Evolutionary conservation across 2,888 invertebrate species (phyloP).

Genomic region (Leptogaster cylindrica): DNA sequence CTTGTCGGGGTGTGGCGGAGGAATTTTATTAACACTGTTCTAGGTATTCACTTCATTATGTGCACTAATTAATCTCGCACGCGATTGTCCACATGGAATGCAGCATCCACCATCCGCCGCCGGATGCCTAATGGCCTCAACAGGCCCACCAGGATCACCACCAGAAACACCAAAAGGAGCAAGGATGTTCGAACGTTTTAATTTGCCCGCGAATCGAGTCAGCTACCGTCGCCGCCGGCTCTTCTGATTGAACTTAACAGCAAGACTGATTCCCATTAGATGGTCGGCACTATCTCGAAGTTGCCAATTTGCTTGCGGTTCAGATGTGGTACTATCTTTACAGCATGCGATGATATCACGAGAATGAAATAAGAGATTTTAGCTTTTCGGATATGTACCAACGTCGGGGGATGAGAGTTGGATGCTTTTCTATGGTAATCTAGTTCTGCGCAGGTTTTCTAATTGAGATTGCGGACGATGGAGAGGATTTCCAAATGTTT

Average conservation of each 20-base stretch:
- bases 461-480: no score
- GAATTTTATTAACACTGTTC: no score
- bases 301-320: conserved; percentile 34
- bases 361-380: conserved; percentile 24
- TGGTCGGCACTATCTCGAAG: conserved; percentile 29
- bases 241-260: conserved; percentile 30
- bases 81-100: neutral
- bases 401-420: conserved; percentile 3
- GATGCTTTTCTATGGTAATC: conserved; percentile 3
- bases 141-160: no score
- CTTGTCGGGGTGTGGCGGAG: conserved; percentile 36
- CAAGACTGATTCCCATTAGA: conserved; percentile 31
- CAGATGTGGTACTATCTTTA: conserved; percentile 34
- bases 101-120: no score
- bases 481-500: no score
- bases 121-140: neutral
- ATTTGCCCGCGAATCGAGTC: conserved; percentile 11
- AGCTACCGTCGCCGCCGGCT: conserved; percentile 14
- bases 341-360: conserved; percentile 28
- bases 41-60: neutral
- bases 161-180: neutral
- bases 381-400: neutral
- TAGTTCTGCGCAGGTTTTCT: conserved; percentile 22
- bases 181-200: conserved; percentile 13
- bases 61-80: neutral